These are phyloP conservation scores for Gryon sp. DNA, from an alignment of 1,140 invertebrate genomes.

Conservation along the genomic window DNA sequence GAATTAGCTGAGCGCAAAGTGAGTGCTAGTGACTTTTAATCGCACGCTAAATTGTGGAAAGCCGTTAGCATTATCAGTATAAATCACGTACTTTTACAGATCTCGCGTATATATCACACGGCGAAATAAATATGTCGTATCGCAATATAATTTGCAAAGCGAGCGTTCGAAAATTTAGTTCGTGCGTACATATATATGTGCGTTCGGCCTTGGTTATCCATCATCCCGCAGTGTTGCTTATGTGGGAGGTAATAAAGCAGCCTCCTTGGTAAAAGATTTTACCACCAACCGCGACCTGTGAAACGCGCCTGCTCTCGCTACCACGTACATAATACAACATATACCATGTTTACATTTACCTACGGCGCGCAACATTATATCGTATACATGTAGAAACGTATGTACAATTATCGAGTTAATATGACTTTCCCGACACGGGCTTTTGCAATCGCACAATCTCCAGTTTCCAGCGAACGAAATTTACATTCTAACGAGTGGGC, in stretches of 20 bases:
- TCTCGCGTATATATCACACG: conserved; percentile 7
- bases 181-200: conserved; percentile 31
- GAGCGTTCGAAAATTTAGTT: conserved; percentile 46
- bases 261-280: conserved; percentile 47
- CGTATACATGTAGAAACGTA: conserved; percentile 46
- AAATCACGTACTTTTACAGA: conserved; percentile 24
- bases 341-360: conserved; percentile 57
- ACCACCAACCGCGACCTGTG: conserved; percentile 65
- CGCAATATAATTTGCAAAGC: conserved; percentile 37
- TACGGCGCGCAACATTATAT: conserved; percentile 48
- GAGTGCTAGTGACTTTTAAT: conserved; percentile 19
- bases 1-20: conserved; percentile 2
- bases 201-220: conserved; percentile 63
- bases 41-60: conserved; percentile 40
- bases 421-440: conserved; percentile 52
- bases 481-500: conserved; percentile 60
- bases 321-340: conserved; percentile 44
- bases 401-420: conserved; percentile 58
- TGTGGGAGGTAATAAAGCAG: conserved; percentile 63
- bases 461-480: conserved; percentile 52
- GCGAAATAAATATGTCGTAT: conserved; percentile 45
- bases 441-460: conserved; percentile 57
- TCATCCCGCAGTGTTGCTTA: conserved; percentile 54
- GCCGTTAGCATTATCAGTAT: conserved; percentile 14
- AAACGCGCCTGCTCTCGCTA: conserved; percentile 51